Evolutionary conservation across 2,797 vertebrate genomes (phyloP), one percentile per base, ranked within the genome.

Genomic region (Pelodytes ibericus): DNA sequence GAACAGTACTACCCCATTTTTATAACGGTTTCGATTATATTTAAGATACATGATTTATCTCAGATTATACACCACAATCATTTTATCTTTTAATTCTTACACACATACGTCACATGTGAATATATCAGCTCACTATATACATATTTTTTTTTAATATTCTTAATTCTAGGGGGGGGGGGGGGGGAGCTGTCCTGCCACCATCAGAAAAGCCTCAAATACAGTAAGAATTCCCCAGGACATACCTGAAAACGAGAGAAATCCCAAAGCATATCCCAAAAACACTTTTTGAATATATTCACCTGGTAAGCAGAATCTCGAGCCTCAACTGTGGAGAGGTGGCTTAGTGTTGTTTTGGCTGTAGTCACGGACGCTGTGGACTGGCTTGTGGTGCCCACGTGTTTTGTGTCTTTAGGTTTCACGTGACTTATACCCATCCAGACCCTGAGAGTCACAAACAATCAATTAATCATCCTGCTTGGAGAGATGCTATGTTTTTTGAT

Each of bases 351-450:
- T 81, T 92, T 95, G 56, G 79, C 67, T 22, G 94, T 94, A 39
- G 84, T 91, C 65, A 94, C 65, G 0, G 91, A 81, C 0, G 88
- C 74, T 0, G 94, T 92, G 75, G 82, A 83, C 76, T 1, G 71
- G 71, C 77, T 44, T 33, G 83, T 62, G 30, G 84, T 60, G 65
- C n/a, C 77, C 71, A 62, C 77, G 63, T 79, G 70, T 13, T 16
- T 24, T 15, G 41, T 29, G 0, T 71, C 76, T 1, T 66, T 47
- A n/a, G 83, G 49, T 1, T 81, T 72, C 0, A 89, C 89, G 66
- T 80, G 78, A 0, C 80, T 77, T 77, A 96, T 85, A 67, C 94
- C 95, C 2, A 91, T 83, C 94, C 95, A 96, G 22, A 83, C 90
- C 82, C 95, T 96, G 76, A 10, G 74, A 84, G 80, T 58, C 0